A percentile compares a stretch with the other conserved stretches of the same genome.
These are phyloP conservation scores for Drosophila eugracilis DNA, from an alignment of 1,140 invertebrate genomes.

Conservation along the genomic window DNA sequence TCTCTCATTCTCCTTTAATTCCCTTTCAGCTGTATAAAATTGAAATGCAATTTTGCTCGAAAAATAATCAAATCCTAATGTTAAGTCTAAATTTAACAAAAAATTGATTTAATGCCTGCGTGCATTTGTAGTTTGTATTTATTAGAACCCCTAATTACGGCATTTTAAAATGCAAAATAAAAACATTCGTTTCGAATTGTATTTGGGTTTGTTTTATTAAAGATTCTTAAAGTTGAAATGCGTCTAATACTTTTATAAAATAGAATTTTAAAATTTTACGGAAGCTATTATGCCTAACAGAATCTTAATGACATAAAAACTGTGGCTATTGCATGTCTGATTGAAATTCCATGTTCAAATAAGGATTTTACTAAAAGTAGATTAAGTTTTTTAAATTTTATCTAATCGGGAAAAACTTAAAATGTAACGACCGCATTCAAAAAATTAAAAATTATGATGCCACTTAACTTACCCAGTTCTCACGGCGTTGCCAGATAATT, in stretches of 20 bases:
- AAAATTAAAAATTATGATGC: not conserved
- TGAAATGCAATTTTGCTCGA: conserved; percentile 75
- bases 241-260: too few relatives aligned
- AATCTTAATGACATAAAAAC: not conserved
- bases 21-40: conserved; percentile 62
- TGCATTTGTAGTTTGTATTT: conserved; percentile 67
- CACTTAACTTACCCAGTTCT: not conserved
- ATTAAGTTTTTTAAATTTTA: not conserved
- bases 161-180: conserved; percentile 45
- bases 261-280: too few relatives aligned
- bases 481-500: not conserved
- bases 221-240: not conserved
- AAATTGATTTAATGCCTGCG: conserved; percentile 54
- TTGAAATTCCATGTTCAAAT: too few relatives aligned
- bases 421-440: not conserved
- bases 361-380: not conserved
- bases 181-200: conserved; percentile 56
- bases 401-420: not conserved
- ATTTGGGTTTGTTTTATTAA: conserved; percentile 8
- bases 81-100: conserved; percentile 69
- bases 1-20: conserved; percentile 32
- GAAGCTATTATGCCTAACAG: too few relatives aligned
- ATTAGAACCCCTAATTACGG: conserved; percentile 47
- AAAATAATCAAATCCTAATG: conserved; percentile 70
- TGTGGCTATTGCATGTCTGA: not conserved